Percentiles rank a stretch among this genome's conserved stretches.
Conservation (phyloP, 2,888 invertebrate species). For the Epinotia nisella region DNA sequence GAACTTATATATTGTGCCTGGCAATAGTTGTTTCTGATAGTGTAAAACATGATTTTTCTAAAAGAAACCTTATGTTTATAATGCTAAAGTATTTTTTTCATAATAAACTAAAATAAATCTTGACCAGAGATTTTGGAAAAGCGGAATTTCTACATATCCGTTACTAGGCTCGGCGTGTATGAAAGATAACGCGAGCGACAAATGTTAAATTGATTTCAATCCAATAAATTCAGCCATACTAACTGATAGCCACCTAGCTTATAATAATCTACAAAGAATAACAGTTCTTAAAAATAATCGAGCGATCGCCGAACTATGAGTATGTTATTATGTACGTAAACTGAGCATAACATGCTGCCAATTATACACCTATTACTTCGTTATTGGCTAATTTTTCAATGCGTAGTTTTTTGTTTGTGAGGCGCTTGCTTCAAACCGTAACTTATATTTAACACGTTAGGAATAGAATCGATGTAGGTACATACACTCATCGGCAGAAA, state of each 20-base stretch:
- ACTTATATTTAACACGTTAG: background rate
- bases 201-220: background rate
- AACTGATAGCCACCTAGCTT: background rate
- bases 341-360: conserved; percentile 6
- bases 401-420: background rate
- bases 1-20: no score
- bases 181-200: background rate
- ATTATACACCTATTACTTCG: conserved; percentile 13
- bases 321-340: conserved; percentile 27
- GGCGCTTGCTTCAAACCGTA: background rate
- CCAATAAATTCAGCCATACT: background rate
- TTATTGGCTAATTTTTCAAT: conserved; percentile 5
- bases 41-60: no score
- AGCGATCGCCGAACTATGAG: background rate
- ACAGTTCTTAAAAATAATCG: background rate
- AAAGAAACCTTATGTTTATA: no score
- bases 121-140: no score
- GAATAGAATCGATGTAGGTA: background rate
- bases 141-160: no score
- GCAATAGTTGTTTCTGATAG: no score
- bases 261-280: background rate
- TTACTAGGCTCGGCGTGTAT: no score
- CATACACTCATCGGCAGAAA: no score
- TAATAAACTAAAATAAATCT: no score
- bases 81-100: no score